Evolutionary conservation across 2,113 vertebrate species (phyloP).

Genomic region (Clinocottus analis): DNA sequence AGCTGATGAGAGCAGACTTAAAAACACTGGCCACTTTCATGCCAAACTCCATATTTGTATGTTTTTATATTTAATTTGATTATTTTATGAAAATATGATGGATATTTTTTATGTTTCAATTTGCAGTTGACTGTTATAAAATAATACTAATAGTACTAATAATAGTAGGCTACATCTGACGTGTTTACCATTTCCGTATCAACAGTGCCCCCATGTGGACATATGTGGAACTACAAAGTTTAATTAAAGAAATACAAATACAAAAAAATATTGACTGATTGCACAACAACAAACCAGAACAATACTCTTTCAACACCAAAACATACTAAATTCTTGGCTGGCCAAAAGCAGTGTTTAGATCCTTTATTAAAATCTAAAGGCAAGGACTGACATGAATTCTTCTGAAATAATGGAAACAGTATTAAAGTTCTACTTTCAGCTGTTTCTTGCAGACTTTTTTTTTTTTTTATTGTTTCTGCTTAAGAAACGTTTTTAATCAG

Average conservation of each 20-base stretch:
- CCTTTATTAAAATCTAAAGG: background rate
- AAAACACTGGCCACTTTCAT: background rate
- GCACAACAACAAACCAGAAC: background rate
- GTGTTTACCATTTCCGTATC: conserved; percentile 6
- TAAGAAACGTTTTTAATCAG: background rate
- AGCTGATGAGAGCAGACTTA: background rate
- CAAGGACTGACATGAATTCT: background rate
- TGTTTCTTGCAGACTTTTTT: background rate
- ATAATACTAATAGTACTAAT: too few species aligned
- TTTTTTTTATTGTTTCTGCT: background rate
- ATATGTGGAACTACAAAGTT: background rate
- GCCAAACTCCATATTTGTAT: background rate
- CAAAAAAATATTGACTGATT: background rate
- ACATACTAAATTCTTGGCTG: background rate
- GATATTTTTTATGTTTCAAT: background rate
- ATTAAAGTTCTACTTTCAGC: background rate
- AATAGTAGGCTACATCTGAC: background rate
- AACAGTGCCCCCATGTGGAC: conserved; percentile 61
- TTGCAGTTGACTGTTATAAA: background rate
- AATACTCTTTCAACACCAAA: background rate
- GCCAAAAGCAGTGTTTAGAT: background rate
- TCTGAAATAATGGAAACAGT: background rate
- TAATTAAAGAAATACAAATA: too few species aligned
- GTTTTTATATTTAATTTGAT: background rate
- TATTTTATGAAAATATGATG: background rate